Percentiles rank a stretch among this genome's conserved stretches.
phyloP scores from a whole-genome alignment of 2,797 vertebrate genomes.

The Acomys russatus region DNA sequence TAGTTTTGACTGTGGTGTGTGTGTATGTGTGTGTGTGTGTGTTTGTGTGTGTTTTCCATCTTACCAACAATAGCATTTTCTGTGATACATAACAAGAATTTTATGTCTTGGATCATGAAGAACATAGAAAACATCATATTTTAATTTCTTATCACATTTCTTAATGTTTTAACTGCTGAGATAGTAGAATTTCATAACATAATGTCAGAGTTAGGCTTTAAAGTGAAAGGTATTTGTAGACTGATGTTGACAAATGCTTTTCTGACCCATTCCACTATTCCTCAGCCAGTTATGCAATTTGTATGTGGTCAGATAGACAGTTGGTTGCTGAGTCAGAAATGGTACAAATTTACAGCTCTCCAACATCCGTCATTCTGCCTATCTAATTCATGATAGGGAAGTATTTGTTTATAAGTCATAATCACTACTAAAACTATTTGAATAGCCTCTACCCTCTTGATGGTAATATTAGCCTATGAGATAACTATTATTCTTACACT shows the following conservation, averaged over 20 bases:
- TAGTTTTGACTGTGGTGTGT: not conserved
- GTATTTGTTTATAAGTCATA: slow-evolving; percentile 2
- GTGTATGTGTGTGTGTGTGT: not conserved
- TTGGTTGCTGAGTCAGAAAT: not conserved
- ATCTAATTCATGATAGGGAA: not conserved
- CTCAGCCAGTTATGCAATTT: slow-evolving; percentile 3
- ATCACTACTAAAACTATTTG: not conserved
- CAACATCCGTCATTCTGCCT: not conserved
- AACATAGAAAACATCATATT: slow-evolving; percentile 26
- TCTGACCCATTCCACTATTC: not conserved
- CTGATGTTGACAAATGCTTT: slow-evolving; percentile 9
- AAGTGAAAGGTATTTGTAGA: slow-evolving; percentile 41
- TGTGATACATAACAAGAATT: slow-evolving; percentile 4
- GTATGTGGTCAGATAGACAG: not conserved
- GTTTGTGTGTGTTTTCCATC: not conserved
- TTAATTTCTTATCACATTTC: slow-evolving; percentile 21
- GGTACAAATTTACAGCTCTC: not conserved
- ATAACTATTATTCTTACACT: not conserved
- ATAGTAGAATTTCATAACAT: slow-evolving; percentile 29
- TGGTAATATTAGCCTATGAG: not conserved
- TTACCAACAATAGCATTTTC: slow-evolving; percentile 45
- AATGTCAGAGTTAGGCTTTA: not conserved
- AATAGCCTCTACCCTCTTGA: not conserved
- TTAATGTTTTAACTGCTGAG: slow-evolving; percentile 8
- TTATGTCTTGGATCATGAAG: not conserved